Evolutionary conservation across 2,888 invertebrate species (phyloP).

Genomic region (Ganaspis brasiliensis): DNA sequence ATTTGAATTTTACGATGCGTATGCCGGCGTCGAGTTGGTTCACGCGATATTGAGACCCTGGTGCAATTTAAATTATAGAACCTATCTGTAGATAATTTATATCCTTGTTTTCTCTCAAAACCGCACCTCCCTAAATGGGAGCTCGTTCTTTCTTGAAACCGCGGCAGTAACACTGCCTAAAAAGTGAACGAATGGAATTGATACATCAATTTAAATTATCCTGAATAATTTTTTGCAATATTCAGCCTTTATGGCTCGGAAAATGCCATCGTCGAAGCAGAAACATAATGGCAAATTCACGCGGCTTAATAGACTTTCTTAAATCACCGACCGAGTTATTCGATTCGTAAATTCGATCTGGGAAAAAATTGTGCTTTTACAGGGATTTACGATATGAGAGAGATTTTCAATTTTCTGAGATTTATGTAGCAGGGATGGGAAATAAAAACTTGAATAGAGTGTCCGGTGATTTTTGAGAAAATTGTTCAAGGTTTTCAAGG

Average conservation of each 20-base stretch:
- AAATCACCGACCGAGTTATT: constrained; percentile 61
- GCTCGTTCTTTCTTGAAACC: constrained; percentile 59
- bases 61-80: constrained; percentile 77
- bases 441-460: too few species aligned
- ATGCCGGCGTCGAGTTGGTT: constrained; percentile 57
- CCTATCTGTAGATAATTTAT: constrained; percentile 78
- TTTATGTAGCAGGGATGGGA: constrained; percentile 12
- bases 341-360: constrained; percentile 28
- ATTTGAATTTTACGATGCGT: constrained; percentile 77
- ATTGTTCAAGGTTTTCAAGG: too few species aligned
- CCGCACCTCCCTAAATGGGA: constrained; percentile 53
- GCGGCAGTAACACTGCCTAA: constrained; percentile 43
- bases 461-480: too few species aligned
- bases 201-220: constrained; percentile 79
- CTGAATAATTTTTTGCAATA: constrained; percentile 78
- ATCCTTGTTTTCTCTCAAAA: constrained; percentile 75
- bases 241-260: constrained; percentile 78
- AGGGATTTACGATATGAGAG: background rate
- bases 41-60: constrained; percentile 69
- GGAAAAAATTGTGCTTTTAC: constrained; percentile 11
- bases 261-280: constrained; percentile 72
- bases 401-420: constrained; percentile 21
- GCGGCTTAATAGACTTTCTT: constrained; percentile 72
- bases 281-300: constrained; percentile 71
- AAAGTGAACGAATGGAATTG: constrained; percentile 61